phyloP scores from a whole-genome alignment of 1,140 invertebrate species.

The Hylyphantes graminicola region DNA sequence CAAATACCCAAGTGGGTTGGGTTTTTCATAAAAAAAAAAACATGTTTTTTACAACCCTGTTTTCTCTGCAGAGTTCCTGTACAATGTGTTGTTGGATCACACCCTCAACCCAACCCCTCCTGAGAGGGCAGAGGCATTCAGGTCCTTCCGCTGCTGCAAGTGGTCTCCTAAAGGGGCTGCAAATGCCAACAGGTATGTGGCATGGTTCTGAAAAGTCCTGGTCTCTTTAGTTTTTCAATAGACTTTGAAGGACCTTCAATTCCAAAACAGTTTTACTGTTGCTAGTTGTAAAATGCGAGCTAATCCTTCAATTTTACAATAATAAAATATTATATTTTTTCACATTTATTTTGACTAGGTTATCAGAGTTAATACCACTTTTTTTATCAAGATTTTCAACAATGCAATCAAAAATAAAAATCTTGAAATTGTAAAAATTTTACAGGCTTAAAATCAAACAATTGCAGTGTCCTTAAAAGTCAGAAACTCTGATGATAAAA shows the following conservation, averaged over 20 bases:
- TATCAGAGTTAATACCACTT: too few relatives aligned
- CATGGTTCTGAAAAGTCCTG: neutral
- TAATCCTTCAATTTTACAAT: neutral
- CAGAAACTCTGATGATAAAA: too few relatives aligned
- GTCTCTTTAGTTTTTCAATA: neutral
- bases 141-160: neutral
- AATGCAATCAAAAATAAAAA: too few relatives aligned
- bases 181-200: constrained; percentile 10
- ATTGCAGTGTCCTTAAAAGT: too few relatives aligned
- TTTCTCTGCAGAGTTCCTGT: constrained; percentile 23
- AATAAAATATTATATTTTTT: too few relatives aligned
- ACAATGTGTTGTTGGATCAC: constrained; percentile 37
- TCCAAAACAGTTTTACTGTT: neutral
- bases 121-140: constrained; percentile 12
- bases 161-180: constrained; percentile 48
- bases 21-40: too few relatives aligned
- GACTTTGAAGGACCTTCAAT: neutral
- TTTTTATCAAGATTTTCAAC: too few relatives aligned
- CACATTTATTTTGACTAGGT: neutral
- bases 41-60: neutral
- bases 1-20: too few relatives aligned
- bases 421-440: too few relatives aligned
- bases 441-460: too few relatives aligned
- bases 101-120: constrained; percentile 31
- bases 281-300: neutral